These are phyloP conservation scores for Pluvialis apricaria DNA, from an alignment of 2,113 vertebrate species.

Conservation along the genomic window DNA sequence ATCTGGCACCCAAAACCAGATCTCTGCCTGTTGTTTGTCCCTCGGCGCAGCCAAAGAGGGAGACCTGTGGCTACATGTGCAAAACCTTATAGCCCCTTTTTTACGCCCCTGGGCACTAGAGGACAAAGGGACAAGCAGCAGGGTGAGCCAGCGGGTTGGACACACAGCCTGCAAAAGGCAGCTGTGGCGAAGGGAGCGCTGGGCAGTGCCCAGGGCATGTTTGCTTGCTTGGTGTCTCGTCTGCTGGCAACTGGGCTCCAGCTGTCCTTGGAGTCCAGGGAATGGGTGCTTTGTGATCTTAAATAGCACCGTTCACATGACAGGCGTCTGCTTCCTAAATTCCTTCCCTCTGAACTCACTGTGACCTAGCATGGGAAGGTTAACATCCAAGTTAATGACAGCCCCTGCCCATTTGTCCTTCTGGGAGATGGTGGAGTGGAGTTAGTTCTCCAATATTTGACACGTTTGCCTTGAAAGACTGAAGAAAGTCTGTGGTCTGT, in stretches of 20 bases:
- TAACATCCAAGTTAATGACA: not conserved
- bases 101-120: not conserved
- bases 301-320: not conserved
- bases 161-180: not conserved
- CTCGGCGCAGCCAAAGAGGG: not conserved
- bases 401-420: not conserved
- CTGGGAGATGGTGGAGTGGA: not conserved
- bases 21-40: not conserved
- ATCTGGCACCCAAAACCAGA: not conserved
- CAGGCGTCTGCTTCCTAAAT: not conserved
- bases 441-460: not conserved
- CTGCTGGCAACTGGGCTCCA: not conserved
- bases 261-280: not conserved
- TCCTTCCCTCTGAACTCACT: conserved; percentile 37
- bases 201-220: not conserved
- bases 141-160: not conserved
- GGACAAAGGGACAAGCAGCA: not conserved
- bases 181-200: not conserved
- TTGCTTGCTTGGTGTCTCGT: not conserved
- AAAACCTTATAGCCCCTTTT: not conserved
- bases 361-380: not conserved
- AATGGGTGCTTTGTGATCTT: not conserved
- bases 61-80: not conserved
- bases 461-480: not conserved
- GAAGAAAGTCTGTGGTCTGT: not conserved